Evolutionary conservation across 2,113 vertebrate species (phyloP), one percentile per base, ranked within the genome.

Genomic region (Grammomys surdaster): DNA sequence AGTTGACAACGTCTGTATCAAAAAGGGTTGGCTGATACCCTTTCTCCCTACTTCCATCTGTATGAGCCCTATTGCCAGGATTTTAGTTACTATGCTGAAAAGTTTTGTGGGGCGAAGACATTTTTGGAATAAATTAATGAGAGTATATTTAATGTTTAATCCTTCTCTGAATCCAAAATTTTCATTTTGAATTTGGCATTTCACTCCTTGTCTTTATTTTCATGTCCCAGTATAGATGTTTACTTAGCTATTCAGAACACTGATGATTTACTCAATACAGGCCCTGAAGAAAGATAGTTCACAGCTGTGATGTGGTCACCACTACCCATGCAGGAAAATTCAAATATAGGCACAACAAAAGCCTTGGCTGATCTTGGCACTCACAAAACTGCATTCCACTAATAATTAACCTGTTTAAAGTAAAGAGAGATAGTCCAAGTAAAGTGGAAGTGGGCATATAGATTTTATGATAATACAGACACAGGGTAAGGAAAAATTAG

Each of bases 151-250:
- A 12, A 85, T 81, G 16, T 19, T 46, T 87, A 54, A 84, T 88
- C 89, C 60, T 87, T 75, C 73, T 65, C 87, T 75, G 16, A 33
- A 60, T 33, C 43, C 40, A 88, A 89, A 24, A 80, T 76, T 91
- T 80, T 85, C 60, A 88, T 78, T 96, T 40, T 60, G 33, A 33
- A 48, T 56, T 93, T 88, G 28, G 6, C 54, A 72, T 91, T 95
- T 95, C 16, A 81, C 0, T 63, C 31, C 65, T 76, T 89, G 9
- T 82, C 58, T 97, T 95, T 81, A 85, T 94, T 93, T 73, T 93
- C 33, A 33, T 22, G 13, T 51, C 36, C 20, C 40, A 91, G 93
- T 89, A 36, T 7, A 70, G 11, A 81, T n/a, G 86, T 69, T 89
- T 46, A 28, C 90, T 67, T 40, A 89, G 76, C n/a, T 65, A 63